Evolutionary conservation across 2,113 vertebrate species (phyloP).

Genomic region (Poecilia latipinna): DNA sequence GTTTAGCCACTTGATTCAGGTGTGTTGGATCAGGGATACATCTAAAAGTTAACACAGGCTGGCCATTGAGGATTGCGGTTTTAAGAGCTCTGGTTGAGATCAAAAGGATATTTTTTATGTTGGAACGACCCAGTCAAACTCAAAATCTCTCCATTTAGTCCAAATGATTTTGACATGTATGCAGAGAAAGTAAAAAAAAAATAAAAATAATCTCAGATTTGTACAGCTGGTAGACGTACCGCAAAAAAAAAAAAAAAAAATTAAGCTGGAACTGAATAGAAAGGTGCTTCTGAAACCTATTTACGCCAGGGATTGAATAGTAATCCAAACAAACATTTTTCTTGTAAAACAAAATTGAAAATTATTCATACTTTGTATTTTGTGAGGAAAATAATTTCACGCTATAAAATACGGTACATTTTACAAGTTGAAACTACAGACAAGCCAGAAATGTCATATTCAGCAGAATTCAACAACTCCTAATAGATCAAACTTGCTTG

Average conservation of each 20-base stretch:
- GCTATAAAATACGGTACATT: neutral
- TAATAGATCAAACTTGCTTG: slow-evolving; percentile 31
- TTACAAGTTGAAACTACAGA: slow-evolving; percentile 19
- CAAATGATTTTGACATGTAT: neutral
- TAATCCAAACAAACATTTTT: neutral
- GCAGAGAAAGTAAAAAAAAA: neutral
- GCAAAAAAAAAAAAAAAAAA: neutral
- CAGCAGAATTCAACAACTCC: slow-evolving; percentile 26
- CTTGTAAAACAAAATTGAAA: neutral
- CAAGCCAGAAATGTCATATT: slow-evolving; percentile 33
- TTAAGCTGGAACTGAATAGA: neutral
- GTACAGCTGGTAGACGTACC: neutral
- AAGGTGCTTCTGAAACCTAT: neutral
- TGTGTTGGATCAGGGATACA: too few relatives aligned
- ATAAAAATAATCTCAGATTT: neutral
- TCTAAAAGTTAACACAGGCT: too few relatives aligned
- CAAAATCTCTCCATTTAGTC: too few relatives aligned
- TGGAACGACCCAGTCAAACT: too few relatives aligned
- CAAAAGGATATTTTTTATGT: neutral
- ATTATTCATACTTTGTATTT: neutral
- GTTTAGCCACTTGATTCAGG: too few relatives aligned
- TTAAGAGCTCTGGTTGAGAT: neutral
- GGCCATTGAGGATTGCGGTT: too few relatives aligned
- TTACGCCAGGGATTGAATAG: neutral
- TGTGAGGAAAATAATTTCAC: neutral